Base-by-base conservation (phyloP, 2,113 vertebrate species). In the Crotalus viridis region DNA sequence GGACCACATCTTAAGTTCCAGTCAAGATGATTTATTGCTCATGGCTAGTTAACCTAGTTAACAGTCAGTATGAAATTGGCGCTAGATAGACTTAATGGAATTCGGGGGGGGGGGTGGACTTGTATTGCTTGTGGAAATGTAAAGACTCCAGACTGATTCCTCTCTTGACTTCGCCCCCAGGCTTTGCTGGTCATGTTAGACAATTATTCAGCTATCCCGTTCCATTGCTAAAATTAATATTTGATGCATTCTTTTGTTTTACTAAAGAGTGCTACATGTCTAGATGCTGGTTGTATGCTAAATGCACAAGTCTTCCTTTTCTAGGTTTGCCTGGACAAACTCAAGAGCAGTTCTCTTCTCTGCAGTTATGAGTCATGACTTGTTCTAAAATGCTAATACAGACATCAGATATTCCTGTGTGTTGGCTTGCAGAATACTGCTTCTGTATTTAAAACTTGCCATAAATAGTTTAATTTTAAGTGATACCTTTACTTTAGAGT, bases 351-450 rank as follows among this genome's bases (percentile, higher is more conserved):
- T 56, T 90, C 56, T 56, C 33, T 93, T 93, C 88, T 90, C 92
- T 64, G 89, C 92, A 93, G 12, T 93, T 93, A 93, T 93, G 92
- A 93, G 92, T 93, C 92, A 93, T n/a, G 86, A 55, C 89, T 90
- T 87, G 74, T 90, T 64, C 89, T 90, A 90, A 85, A 93, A 93
- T 93, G 56, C 48, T 90, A 90, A 90, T 87, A 90, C 13, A 90
- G n/a, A 2, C n/a, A 46, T 12, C 89, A 90, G 89, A 86, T 90
- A 93, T 61, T 87, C 81, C 39, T 93, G 21, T 48, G 52, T 81
- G 24, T 56, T 89, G n/a, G 61, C 33, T 90, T 19, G 22, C 39
- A 33, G 43, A 5, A 57, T 39, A 57, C 43, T 19, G 43, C 9
- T 46, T 89, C 7, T 92, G 24, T 89, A 9, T 92, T 8, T 81